Evolutionary conservation across 1,140 invertebrate species (phyloP).

Genomic region (Scylla paramamosain): DNA sequence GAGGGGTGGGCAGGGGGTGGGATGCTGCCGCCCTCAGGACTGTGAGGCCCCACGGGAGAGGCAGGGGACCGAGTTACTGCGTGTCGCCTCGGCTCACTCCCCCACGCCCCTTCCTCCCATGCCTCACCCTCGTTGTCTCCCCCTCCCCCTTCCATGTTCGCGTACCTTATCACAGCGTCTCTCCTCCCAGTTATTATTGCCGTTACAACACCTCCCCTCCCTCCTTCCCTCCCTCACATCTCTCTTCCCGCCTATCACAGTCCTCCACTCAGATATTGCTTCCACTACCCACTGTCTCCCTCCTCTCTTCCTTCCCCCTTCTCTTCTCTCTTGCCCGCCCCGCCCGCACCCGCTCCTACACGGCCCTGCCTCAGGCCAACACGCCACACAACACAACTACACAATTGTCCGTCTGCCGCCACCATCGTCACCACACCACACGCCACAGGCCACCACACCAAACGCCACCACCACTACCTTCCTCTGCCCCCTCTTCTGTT

Average conservation of each 20-base stretch:
- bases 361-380: no score
- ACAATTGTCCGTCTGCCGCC: no score
- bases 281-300: neutral
- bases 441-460: neutral
- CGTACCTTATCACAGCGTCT: neutral
- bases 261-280: no score
- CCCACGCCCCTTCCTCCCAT: neutral
- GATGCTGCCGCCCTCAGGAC: conserved; percentile 55
- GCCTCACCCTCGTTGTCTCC: neutral
- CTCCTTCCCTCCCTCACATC: neutral
- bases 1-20: conserved; percentile 35
- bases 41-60: conserved; percentile 42
- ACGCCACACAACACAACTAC: no score
- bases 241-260: neutral
- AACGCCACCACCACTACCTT: neutral
- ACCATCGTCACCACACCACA: neutral
- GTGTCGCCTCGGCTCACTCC: conserved; percentile 49
- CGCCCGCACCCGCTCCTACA: no score
- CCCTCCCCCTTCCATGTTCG: neutral
- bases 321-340: no score
- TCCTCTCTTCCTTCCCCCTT: neutral
- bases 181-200: no score
- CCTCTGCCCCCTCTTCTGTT: no score
- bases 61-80: conserved; percentile 63
- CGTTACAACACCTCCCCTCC: neutral